Evolutionary conservation across 2,888 invertebrate genomes (phyloP).

Genomic region (Beris chalybata): DNA sequence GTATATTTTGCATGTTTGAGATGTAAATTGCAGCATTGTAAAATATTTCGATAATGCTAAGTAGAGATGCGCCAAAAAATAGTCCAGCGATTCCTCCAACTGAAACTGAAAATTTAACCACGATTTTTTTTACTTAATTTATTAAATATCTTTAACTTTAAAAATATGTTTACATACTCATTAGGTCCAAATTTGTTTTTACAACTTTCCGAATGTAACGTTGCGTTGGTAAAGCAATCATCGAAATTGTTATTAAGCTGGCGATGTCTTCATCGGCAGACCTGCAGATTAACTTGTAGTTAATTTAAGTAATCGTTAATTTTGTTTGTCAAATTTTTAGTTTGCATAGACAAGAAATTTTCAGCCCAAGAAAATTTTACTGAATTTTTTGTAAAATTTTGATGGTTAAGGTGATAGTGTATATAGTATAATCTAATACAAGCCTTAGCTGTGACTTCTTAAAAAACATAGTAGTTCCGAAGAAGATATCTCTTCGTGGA

Average conservation of each 20-base stretch:
- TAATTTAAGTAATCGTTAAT: too few species aligned
- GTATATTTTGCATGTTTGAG: slow-evolving; percentile 2
- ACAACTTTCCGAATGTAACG: slow-evolving; percentile 68
- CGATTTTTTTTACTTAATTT: background rate
- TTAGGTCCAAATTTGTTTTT: slow-evolving; percentile 66
- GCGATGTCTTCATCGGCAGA: slow-evolving; percentile 36
- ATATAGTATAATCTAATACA: too few species aligned
- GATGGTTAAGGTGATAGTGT: too few species aligned
- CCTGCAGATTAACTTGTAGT: too few species aligned
- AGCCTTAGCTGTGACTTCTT: too few species aligned
- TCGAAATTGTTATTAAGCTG: slow-evolving; percentile 46
- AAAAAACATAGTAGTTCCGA: too few species aligned
- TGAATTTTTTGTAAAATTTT: too few species aligned
- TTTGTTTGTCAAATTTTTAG: too few species aligned
- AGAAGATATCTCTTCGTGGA: too few species aligned
- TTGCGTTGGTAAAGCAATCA: slow-evolving; percentile 51
- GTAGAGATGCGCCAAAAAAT: slow-evolving; percentile 50
- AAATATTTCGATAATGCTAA: slow-evolving; percentile 37
- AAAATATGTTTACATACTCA: slow-evolving; percentile 57
- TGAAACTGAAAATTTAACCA: slow-evolving; percentile 46
- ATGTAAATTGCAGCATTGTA: slow-evolving; percentile 21
- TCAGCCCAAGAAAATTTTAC: too few species aligned
- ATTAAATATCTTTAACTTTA: background rate
- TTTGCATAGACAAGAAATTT: too few species aligned
- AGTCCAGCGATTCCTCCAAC: slow-evolving; percentile 53